Conservation (phyloP, 2,888 invertebrate genomes). For the Latrodectus elegans region DNA sequence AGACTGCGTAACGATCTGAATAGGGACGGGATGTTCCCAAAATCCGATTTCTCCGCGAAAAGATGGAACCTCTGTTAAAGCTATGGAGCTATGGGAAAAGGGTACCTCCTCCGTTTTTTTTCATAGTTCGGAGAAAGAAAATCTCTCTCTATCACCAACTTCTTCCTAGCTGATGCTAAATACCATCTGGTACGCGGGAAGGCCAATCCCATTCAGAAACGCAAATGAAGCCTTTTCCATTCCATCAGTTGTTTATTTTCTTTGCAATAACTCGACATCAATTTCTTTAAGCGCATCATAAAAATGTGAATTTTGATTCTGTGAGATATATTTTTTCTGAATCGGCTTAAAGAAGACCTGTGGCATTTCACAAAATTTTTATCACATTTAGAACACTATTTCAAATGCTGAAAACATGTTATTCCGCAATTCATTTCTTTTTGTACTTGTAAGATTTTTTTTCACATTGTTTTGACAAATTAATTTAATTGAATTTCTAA, state of each 20-base stretch:
- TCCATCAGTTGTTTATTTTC: neutral
- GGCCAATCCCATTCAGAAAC: slow-evolving; percentile 30
- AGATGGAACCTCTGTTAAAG: slow-evolving; percentile 31
- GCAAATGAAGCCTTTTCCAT: slow-evolving; percentile 14
- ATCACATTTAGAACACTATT: no score
- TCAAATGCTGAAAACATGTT: no score
- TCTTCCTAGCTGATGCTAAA: slow-evolving; percentile 21
- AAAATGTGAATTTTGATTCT: neutral
- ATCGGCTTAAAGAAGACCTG: no score
- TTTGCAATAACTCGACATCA: neutral
- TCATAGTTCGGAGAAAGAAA: neutral
- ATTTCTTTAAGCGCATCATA: neutral
- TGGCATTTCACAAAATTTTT: no score
- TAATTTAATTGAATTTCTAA: no score
- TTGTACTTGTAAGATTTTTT: no score
- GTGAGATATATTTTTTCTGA: neutral
- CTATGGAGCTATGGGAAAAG: slow-evolving; percentile 27
- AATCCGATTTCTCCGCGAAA: slow-evolving; percentile 53
- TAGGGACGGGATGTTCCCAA: slow-evolving; percentile 46
- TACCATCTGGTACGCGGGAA: slow-evolving; percentile 43
- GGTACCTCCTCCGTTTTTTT: slow-evolving; percentile 12
- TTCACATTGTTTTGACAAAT: no score
- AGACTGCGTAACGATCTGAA: slow-evolving; percentile 53
- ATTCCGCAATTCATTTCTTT: no score
- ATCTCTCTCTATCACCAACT: slow-evolving; percentile 24